Conservation (phyloP, 2,888 invertebrate genomes). For the Geophilus truncorum region DNA sequence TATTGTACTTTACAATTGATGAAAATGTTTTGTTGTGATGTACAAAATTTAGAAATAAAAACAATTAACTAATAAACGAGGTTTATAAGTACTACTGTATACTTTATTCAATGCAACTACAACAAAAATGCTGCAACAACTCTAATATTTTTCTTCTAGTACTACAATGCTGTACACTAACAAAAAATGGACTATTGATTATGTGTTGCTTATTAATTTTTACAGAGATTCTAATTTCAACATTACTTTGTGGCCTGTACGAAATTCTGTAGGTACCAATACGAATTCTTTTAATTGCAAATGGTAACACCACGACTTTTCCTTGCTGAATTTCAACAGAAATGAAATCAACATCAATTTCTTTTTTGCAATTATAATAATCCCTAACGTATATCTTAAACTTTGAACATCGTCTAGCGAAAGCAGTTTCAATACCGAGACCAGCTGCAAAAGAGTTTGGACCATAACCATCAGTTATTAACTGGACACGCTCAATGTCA, state of each 20-base stretch:
- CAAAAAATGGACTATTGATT: neutral
- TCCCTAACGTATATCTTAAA: neutral
- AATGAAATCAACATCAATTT: neutral
- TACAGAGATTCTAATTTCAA: neutral
- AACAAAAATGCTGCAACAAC: too few species aligned
- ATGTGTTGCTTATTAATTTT: neutral
- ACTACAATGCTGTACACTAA: too few species aligned
- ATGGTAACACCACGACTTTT: neutral
- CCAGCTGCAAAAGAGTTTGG: neutral
- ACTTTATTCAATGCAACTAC: too few species aligned
- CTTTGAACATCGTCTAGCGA: neutral
- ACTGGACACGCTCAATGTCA: neutral
- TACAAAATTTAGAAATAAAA: too few species aligned
- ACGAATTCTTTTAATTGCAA: neutral
- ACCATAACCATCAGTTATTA: neutral
- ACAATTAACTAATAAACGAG: too few species aligned
- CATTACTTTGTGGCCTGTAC: neutral
- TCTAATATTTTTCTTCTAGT: too few species aligned
- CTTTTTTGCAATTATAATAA: neutral
- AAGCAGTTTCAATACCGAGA: neutral
- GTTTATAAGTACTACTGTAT: too few species aligned
- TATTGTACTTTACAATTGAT: too few species aligned
- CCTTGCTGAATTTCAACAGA: neutral
- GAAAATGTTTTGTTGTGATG: too few species aligned
- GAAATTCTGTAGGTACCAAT: neutral